phyloP scores from a whole-genome alignment of 2,113 vertebrate species.

The Cavia porcellus region DNA sequence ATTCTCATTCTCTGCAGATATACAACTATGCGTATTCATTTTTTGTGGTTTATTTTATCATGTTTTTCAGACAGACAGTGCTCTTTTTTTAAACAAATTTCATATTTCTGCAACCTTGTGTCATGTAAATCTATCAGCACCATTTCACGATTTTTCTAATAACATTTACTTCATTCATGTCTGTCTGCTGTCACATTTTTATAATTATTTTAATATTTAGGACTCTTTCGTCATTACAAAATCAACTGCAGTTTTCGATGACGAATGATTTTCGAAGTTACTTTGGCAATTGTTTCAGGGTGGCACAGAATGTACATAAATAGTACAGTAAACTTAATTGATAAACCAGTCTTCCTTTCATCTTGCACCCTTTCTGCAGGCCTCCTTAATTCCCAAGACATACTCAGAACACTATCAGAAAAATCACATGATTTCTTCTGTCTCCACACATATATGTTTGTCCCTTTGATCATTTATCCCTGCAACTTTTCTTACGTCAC shows the following conservation, averaged over 20 bases:
- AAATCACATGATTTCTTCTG: neutral
- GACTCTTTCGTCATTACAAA: neutral
- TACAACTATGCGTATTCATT: neutral
- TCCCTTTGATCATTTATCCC: neutral
- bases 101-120: neutral
- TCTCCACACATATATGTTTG: neutral
- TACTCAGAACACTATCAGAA: neutral
- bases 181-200: neutral
- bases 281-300: neutral
- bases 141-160: neutral
- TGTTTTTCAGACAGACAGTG: neutral
- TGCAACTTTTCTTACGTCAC: neutral
- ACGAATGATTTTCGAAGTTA: neutral
- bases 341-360: rapidly evolving
- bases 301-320: too few relatives aligned
- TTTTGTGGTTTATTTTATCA: neutral
- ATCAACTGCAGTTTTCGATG: neutral
- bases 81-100: neutral
- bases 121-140: neutral
- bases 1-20: neutral
- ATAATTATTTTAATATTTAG: neutral
- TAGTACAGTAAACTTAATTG: neutral
- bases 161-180: neutral
- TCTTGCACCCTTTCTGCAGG: neutral
- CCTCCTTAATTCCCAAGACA: neutral